phyloP scores from a whole-genome alignment of 1,140 invertebrate species.

The Tetramorium parvispinum region DNA sequence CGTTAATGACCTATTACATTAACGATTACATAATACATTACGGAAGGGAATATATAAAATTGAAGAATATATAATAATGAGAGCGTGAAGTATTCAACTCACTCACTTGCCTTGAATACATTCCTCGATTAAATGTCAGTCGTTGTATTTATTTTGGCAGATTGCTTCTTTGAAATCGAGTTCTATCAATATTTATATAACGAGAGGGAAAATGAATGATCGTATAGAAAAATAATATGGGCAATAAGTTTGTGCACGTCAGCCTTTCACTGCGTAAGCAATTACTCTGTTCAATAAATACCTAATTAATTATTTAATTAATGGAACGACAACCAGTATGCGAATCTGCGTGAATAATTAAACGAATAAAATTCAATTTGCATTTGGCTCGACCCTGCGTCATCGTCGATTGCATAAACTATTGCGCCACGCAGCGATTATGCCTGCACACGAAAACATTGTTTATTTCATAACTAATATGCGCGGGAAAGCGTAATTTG shows the following conservation, averaged over 20 bases:
- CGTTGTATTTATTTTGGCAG: not conserved
- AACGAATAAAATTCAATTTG: constrained; percentile 51
- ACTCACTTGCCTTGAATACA: not conserved
- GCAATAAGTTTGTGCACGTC: constrained; percentile 8
- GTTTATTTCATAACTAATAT: constrained; percentile 33
- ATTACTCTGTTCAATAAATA: constrained; percentile 23
- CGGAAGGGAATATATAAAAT: not conserved
- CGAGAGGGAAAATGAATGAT: constrained; percentile 9
- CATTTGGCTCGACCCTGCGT: constrained; percentile 11
- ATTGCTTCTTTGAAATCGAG: constrained; percentile 5
- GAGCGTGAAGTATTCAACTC: not conserved
- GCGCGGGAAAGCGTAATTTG: constrained; percentile 4
- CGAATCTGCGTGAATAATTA: constrained; percentile 47
- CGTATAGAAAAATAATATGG: not conserved
- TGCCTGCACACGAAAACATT: constrained; percentile 14
- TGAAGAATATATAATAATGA: not conserved
- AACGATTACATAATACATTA: not conserved
- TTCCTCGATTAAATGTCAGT: not conserved
- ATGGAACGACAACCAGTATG: not conserved
- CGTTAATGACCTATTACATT: constrained; percentile 5
- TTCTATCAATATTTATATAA: constrained; percentile 28
- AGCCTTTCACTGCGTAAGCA: not conserved
- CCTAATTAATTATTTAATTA: constrained; percentile 56
- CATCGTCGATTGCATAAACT: constrained; percentile 36
- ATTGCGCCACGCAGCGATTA: constrained; percentile 14